Evolutionary conservation across 92 coral and sea anemone species (phyloP).

Genomic region (Phenganax stokvisi): DNA sequence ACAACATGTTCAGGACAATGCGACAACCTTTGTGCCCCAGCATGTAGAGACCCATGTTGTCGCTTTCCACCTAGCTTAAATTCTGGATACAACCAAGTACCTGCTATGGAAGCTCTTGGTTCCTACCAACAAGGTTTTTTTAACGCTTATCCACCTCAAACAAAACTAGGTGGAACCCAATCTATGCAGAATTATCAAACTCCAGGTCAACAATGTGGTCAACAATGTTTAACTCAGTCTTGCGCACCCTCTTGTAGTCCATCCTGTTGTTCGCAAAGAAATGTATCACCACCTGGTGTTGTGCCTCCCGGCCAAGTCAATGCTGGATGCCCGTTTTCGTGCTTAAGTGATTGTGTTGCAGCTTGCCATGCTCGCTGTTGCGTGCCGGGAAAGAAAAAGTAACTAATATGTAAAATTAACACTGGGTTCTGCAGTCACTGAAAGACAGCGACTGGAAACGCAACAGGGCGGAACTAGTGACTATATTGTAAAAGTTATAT

Average conservation of each 20-base stretch:
- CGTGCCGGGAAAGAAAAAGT: constrained; percentile 55
- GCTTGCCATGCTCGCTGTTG: constrained; percentile 90
- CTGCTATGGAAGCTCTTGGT: constrained; percentile 21
- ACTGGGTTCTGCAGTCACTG: no score
- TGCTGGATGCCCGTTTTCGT: constrained; percentile 60
- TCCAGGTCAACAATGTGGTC: constrained; percentile 32
- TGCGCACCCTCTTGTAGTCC: constrained; percentile 37
- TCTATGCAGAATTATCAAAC: constrained; percentile 7
- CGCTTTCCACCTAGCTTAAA: constrained; percentile 54
- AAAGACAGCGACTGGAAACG: no score
- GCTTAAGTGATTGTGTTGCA: constrained; percentile 59
- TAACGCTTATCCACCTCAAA: constrained; percentile 31
- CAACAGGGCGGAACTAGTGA: no score
- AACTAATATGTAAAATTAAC: no score
- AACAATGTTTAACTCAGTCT: constrained; percentile 24
- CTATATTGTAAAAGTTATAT: no score
- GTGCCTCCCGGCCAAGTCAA: constrained; percentile 22
- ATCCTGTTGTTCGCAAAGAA: constrained; percentile 31
- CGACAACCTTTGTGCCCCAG: constrained; percentile 67
- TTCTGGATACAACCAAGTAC: neutral
- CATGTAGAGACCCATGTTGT: constrained; percentile 78
- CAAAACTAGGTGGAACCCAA: constrained; percentile 12
- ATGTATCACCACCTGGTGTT: neutral
- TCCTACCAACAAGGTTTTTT: constrained; percentile 36
- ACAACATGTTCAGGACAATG: constrained; percentile 31